These are phyloP conservation scores for Phoeniculus purpureus DNA, from an alignment of 2,797 vertebrate species.

Conservation along the genomic window DNA sequence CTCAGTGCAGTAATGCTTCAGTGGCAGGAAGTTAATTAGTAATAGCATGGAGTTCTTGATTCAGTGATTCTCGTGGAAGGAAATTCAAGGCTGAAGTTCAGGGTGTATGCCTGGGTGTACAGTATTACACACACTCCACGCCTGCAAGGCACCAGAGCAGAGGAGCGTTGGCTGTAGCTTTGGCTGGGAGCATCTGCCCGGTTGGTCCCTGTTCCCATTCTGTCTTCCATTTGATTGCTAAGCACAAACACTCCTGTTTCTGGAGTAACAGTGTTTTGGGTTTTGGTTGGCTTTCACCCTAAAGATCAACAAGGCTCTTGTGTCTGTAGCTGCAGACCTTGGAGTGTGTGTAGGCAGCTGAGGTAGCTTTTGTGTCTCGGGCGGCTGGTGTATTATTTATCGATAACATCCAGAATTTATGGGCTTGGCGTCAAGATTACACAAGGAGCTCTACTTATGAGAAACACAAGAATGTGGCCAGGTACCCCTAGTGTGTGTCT, in stretches of 20 bases:
- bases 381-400: not conserved
- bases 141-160: not conserved
- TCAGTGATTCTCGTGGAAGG: not conserved
- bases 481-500: not conserved
- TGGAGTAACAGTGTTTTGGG: not conserved
- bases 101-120: not conserved
- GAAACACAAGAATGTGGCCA: not conserved
- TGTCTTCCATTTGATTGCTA: not conserved
- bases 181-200: not conserved
- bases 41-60: not conserved
- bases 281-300: not conserved
- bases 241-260: not conserved
- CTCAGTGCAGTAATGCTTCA: rapidly evolving
- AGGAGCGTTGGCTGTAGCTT: not conserved
- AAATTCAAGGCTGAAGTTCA: not conserved
- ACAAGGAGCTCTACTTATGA: not conserved
- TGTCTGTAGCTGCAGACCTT: not conserved
- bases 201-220: not conserved
- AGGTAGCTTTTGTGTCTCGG: not conserved
- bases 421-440: not conserved
- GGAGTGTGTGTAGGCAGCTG: not conserved
- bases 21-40: not conserved
- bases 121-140: not conserved
- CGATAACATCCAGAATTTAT: not conserved
- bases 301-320: not conserved